phyloP scores from a whole-genome alignment of 2,797 vertebrate genomes.

The Pantherophis alleghaniensis region DNA sequence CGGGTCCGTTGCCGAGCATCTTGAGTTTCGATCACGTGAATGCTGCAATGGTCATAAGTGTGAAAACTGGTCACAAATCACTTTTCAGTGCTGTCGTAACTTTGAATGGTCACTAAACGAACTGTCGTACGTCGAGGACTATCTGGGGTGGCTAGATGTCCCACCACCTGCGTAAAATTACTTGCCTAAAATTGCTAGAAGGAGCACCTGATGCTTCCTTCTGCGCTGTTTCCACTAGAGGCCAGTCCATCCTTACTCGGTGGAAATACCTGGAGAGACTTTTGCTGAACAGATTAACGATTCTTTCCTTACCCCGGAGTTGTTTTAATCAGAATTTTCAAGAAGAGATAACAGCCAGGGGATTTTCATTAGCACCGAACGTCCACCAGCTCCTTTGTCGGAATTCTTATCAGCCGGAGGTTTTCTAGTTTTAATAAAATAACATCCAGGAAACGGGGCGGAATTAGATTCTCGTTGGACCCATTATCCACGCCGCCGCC shows the following conservation, averaged over 20 bases:
- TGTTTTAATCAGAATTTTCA: slow-evolving; percentile 41
- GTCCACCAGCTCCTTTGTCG: not conserved
- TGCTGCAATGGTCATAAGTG: too few relatives aligned
- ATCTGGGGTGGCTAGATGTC: not conserved
- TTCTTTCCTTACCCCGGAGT: slow-evolving; percentile 23
- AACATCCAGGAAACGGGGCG: not conserved
- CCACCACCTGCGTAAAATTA: not conserved
- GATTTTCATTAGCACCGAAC: slow-evolving; percentile 5
- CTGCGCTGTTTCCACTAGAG: slow-evolving; percentile 32
- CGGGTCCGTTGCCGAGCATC: too few relatives aligned
- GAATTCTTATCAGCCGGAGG: not conserved
- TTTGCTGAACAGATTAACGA: slow-evolving; percentile 27
- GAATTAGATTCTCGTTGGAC: not conserved
- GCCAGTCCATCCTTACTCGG: slow-evolving; percentile 6
- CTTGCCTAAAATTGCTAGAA: not conserved
- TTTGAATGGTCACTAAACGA: too few relatives aligned
- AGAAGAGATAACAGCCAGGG: slow-evolving; percentile 28
- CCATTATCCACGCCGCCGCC: not conserved
- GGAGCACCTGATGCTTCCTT: not conserved
- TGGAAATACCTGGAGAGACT: not conserved
- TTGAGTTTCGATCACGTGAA: too few relatives aligned
- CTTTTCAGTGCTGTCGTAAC: too few relatives aligned
- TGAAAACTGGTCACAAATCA: too few relatives aligned
- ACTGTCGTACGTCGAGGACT: too few relatives aligned
- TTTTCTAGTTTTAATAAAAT: not conserved